Base-by-base conservation (phyloP, 2,888 invertebrate species). In the Drosophila cognata region DNA sequence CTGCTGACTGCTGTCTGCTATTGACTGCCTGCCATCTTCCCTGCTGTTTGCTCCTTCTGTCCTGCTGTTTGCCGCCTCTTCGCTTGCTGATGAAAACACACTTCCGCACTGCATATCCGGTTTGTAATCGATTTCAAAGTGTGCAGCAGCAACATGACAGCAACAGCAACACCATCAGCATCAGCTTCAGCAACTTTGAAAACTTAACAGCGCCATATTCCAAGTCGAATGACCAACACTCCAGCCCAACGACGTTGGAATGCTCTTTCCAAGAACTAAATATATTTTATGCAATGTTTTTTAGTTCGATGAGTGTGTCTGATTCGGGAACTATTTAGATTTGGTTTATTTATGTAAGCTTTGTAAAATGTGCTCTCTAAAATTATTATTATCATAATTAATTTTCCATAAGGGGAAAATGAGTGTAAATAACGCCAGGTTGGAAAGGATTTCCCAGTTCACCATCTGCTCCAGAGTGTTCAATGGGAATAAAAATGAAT, bases 71-170 rank as follows among this genome's bases (percentile, higher is more conserved):
- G 43, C 33, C 5, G 31, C 41, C 21, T 13, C 21, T 35, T 18
- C 10, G 48, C 41, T 53, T 48, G 41, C 69, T 69, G 67, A 77
- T 84, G 68, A 87, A 87, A 84, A 76, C 79, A 76, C 79, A 74
- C 84, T 90, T 87, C 89, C 90, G 89, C 78, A 87, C 70, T 81
- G 87, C 87, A 87, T 90, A 90, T 87, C 87, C 87, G 81, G 90
- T 84, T 84, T 87, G 84, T 90, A 87, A 87, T 87, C 87, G 87
- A 87, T 87, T 87, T 89, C 79, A 66, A 90, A 88, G 90, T 90
- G 83, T 79, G 87, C 88, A 81, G 71, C 84, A 66, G 74, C 72
- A 74, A 86, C 84, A 76, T 70, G 77, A 68, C 74, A 61, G 61
- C 66, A n/a, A 43, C 61, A 71, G 38, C 46, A 21, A 11, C 38